Base-by-base conservation (phyloP, 2,113 vertebrate genomes). In the Amphiprion percula region DNA sequence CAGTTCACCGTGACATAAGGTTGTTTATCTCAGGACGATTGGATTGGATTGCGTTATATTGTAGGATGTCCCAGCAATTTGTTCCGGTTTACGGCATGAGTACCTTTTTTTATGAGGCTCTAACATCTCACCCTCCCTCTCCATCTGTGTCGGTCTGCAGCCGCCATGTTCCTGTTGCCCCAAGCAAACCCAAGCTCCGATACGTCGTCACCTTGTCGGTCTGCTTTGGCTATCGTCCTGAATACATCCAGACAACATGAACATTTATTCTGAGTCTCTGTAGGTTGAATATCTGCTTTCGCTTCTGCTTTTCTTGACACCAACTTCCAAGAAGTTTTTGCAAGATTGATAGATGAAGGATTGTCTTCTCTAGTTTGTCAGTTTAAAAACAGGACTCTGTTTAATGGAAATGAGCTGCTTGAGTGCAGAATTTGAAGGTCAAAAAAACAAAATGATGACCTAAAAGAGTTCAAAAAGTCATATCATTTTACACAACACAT, bases 61-160 rank as follows among this genome's bases (percentile, higher is more conserved):
- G 55, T 24, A 68, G 50, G 47, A 74, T 79, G 59, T 72, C 66
- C 24, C 39, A 59, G 30, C 55, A 63, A 70, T 82, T 84, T 75
- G 61, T 71, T 68, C 23, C 56, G 37, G 37, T 70, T 84, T 23
- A 63, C 47, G 46, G 58, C 17, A 54, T 16, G 28, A 61, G 50
- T 12, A 37, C 19, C 28, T 68, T 58, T 71, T 73, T 87, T 78
- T 63, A 74, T 23, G 49, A 69, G 59, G 60, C 49, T 76, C 58
- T 76, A 56, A 79, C 64, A 65, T 17, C 65, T 46, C 53, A 24
- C 14, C 67, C 70, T 74, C 37, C 39, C 46, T 62, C 50, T 79
- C 66, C 64, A 66, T 81, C 46, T 75, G 39, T 52, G 60, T 58
- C 58, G 58, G 24, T 58, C 55, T 44, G 15, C 16, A 74, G 37